A percentile compares a stretch with the other conserved stretches of the same genome.
Evolutionary conservation across 2,113 vertebrate species (phyloP).

Genomic region (Mionectes macconnelli): DNA sequence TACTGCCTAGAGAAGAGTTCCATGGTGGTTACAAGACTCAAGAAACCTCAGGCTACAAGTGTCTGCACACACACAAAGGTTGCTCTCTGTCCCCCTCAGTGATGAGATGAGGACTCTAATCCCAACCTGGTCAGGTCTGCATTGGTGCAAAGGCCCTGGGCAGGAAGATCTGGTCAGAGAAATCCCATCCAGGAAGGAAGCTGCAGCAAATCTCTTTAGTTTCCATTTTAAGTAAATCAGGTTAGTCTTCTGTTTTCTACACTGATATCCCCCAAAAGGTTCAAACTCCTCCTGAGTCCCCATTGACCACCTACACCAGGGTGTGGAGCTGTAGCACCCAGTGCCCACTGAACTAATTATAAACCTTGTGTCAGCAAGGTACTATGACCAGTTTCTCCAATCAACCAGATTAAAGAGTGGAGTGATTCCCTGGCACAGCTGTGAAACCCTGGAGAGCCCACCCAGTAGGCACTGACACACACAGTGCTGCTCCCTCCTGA

Average conservation of each 20-base stretch:
- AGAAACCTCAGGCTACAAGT: not conserved
- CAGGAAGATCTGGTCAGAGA: not conserved
- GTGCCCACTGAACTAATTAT: not conserved
- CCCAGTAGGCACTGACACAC: rapidly evolving
- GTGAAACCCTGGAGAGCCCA: not conserved
- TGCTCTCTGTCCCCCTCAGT: not conserved
- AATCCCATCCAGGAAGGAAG: not conserved
- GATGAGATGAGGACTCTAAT: not conserved
- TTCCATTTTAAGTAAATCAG: not conserved
- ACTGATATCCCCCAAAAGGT: not conserved
- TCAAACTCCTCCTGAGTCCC: not conserved
- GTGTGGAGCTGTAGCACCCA: not conserved
- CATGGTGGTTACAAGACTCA: not conserved
- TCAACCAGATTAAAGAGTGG: rapidly evolving
- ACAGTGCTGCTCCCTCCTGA: not conserved
- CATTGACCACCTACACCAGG: rapidly evolving
- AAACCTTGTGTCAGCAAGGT: not conserved
- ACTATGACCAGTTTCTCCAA: not conserved
- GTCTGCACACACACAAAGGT: not conserved
- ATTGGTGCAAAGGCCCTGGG: not conserved
- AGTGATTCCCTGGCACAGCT: too few relatives aligned
- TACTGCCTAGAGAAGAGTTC: not conserved
- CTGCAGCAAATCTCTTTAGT: not conserved
- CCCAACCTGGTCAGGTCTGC: not conserved
- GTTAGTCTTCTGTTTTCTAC: not conserved